Base-by-base conservation (phyloP, 2,797 vertebrate species). In the Sebastes trivittatus region DNA sequence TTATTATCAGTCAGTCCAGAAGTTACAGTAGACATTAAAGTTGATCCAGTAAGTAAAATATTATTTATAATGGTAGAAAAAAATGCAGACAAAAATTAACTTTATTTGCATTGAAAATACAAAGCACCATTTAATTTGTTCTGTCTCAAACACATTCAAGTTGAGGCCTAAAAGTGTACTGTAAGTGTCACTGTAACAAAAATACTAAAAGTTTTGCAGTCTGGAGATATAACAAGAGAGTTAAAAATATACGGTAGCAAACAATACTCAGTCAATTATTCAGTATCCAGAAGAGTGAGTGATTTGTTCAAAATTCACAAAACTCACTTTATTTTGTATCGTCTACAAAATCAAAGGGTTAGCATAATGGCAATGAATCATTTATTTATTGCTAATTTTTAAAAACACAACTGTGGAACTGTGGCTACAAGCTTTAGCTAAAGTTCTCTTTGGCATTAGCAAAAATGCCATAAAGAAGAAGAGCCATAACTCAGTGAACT, bases 1-100 rank as follows among this genome's bases (percentile, higher is more conserved):
- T 86, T 82, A 85, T 80, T 81, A 27, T 55, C 55, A 80, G n/a
- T 66, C 6, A 80, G n/a, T 62, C 8, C 23, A 73, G n/a, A 49
- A 7, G 42, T 23, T 54, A 22, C 42, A 56, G 54, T 56, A 66
- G 34, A 72, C 20, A 66, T 54, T 52, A 18, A 11, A 18, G 23
- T 23, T 72, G 2, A 69, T 60, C 30, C 23, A 59, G 9, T 13
- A 54, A 18, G 49, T 23, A 30, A n/a, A 55, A 66, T 30, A 23
- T 29, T 11, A 58, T 58, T 66, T 46, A 73, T 32, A 49, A n/a
- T 34, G 8, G 52, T 23, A 64, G 59, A 69, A 49, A 72, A 22
- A 38, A 58, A 49, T 36, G 36, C 29, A 23, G 6, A 27, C 59
- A 68, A 63, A 18, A 34, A 5, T 18, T 3, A 18, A 59, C 64